These are phyloP conservation scores for Callocephalon fimbriatum DNA, from an alignment of 2,113 vertebrate genomes.

Conservation along the genomic window DNA sequence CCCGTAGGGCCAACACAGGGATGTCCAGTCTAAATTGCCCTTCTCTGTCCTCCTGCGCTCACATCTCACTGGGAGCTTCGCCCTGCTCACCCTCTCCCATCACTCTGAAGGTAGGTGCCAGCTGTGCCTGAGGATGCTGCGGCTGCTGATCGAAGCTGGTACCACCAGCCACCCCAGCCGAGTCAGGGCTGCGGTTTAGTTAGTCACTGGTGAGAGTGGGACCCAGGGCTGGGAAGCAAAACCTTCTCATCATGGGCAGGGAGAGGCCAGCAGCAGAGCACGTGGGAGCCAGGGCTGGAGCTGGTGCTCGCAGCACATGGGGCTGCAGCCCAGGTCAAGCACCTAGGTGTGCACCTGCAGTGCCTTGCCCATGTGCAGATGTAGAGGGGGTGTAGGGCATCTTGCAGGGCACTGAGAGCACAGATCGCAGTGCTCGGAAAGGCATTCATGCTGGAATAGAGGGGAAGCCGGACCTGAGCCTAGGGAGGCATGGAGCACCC, in stretches of 20 bases:
- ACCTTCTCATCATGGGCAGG: accelerated
- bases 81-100: background rate
- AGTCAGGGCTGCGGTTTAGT: background rate
- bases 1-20: background rate
- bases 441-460: background rate
- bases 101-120: constrained; percentile 92
- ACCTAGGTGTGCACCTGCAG: background rate
- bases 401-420: background rate
- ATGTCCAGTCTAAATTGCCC: background rate
- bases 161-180: background rate
- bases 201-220: background rate
- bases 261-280: background rate
- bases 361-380: background rate
- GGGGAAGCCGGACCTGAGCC: background rate
- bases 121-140: background rate
- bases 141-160: background rate
- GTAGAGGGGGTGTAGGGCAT: background rate
- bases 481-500: background rate
- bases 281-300: background rate
- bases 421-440: background rate
- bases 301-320: accelerated
- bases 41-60: background rate
- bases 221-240: background rate
- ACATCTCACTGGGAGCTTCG: background rate
- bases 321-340: background rate